Conservation (phyloP, 2,797 vertebrate genomes). For the Triplophysa yarkandensis region DNA sequence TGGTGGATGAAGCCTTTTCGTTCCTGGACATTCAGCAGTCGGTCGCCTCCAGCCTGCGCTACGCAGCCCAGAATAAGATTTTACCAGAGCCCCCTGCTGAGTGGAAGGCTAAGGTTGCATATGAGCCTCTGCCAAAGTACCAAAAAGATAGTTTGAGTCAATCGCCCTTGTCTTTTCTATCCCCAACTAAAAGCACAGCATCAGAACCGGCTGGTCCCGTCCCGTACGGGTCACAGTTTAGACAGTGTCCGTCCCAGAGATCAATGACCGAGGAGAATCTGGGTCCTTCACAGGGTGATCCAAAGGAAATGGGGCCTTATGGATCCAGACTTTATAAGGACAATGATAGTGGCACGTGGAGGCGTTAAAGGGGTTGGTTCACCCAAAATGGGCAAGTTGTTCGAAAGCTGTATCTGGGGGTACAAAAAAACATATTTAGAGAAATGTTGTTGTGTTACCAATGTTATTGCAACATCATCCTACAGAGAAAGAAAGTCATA, state of each 20-base stretch:
- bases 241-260: constrained; percentile 76
- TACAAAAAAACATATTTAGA: too few relatives aligned
- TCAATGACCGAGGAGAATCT: constrained; percentile 73
- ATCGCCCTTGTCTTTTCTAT: constrained; percentile 18
- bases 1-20: constrained; percentile 89
- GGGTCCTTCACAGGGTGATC: constrained; percentile 68
- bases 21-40: constrained; percentile 83
- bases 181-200: constrained; percentile 65
- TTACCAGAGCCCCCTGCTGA: constrained; percentile 79
- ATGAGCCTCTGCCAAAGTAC: constrained; percentile 58
- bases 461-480: too few relatives aligned
- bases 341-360: constrained; percentile 78
- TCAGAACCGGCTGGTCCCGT: constrained; percentile 60
- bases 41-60: constrained; percentile 81
- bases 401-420: too few relatives aligned
- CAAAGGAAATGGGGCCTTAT: constrained; percentile 67
- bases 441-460: too few relatives aligned
- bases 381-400: too few relatives aligned
- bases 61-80: constrained; percentile 86
- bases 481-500: too few relatives aligned
- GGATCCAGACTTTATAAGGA: constrained; percentile 77
- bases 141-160: constrained; percentile 50
- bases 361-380: constrained; percentile 45
- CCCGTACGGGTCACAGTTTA: constrained; percentile 74
- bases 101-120: constrained; percentile 81